Conservation (phyloP, 2,797 vertebrate species). For the Halcyon badia region DNA sequence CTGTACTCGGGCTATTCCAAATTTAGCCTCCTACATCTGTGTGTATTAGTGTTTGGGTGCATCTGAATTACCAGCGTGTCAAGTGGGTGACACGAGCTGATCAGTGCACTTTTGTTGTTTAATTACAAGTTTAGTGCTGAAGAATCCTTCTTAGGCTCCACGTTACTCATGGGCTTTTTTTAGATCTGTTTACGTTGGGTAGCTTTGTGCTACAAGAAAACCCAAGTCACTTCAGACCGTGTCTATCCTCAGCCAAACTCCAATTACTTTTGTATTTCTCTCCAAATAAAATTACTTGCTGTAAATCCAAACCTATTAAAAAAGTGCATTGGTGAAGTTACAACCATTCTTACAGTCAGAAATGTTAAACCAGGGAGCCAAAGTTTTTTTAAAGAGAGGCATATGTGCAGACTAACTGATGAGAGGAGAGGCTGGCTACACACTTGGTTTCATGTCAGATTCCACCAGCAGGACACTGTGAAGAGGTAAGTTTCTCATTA, state of each 20-base stretch:
- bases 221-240: neutral
- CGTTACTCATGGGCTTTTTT: neutral
- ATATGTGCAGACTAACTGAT: rapidly evolving
- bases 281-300: slow-evolving; percentile 30
- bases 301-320: neutral
- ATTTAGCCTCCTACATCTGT: slow-evolving; percentile 30
- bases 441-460: neutral
- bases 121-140: neutral
- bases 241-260: slow-evolving; percentile 29
- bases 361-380: neutral
- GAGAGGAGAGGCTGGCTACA: neutral
- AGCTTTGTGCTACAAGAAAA: slow-evolving; percentile 31
- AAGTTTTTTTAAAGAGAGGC: neutral
- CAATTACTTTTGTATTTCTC: slow-evolving; percentile 49
- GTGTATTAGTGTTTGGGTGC: slow-evolving; percentile 40
- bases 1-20: neutral
- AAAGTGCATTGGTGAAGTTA: slow-evolving; percentile 44
- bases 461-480: rapidly evolving
- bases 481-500: neutral
- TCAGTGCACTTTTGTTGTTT: neutral
- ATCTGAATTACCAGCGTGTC: neutral
- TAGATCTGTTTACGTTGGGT: slow-evolving; percentile 26
- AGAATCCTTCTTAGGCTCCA: neutral
- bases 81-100: neutral
- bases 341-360: neutral